Base-by-base conservation (phyloP, 2,113 vertebrate species). In the Melozone crissalis region DNA sequence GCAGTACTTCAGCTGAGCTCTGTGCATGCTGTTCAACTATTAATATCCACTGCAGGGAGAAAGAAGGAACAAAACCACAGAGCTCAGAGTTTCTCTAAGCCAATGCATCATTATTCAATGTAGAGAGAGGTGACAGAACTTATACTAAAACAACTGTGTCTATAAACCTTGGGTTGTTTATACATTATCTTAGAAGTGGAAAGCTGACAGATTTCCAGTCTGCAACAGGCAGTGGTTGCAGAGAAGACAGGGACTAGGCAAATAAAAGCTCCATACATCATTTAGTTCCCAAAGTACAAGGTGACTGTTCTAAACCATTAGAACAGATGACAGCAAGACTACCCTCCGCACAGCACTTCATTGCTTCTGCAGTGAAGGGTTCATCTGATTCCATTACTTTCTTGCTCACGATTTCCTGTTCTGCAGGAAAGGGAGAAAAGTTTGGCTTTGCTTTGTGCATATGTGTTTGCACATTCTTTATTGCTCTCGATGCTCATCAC, bases 181-280 rank as follows among this genome's bases (percentile, higher is more conserved):
- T 46, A 87, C 4, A 37, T 4, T 75, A 39, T 39, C 52, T 55
- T 52, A 72, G 35, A 65, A 89, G 68, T 21, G 75, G 47, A 75
- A 78, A 71, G 46, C 43, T 81, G 87, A 67, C 19, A 12, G 55
- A 55, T 91, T 87, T 93, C 61, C 39, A 46, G 19, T 55, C 44
- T 84, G 43, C 43, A 81, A 62, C 10, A 81, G 61, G 26, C 54
- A 91, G 37, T 86, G 59, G 11, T 18, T 81, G 68, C 21, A 86
- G 54, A 68, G 22, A 74, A 87, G 61, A 63, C 35, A 37, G 2
- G 39, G 65, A 58, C 43, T 13, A 55, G 68, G 39, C 35, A 75
- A 86, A 76, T 67, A 92, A 84, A 94, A 87, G n/a, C 84, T 91
- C 69, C 33, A 87, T 72, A 78, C 15, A 78, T 95, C 73, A 84